Conservation (phyloP, 2,113 vertebrate genomes). For the Melanerpes aurifrons region DNA sequence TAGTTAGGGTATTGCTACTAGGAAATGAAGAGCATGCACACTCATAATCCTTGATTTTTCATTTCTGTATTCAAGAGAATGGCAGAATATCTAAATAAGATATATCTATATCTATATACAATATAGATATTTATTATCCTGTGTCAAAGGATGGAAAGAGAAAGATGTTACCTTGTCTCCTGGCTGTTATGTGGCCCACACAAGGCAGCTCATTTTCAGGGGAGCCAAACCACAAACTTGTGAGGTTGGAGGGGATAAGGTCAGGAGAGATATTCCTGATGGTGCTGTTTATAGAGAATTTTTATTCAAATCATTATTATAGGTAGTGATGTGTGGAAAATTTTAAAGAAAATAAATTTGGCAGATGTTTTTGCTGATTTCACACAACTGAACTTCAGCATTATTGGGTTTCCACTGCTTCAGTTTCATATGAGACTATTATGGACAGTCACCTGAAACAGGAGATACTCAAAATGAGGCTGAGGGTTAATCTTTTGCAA, state of each 20-base stretch:
- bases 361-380: background rate
- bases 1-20: background rate
- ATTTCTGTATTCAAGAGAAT: background rate
- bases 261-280: background rate
- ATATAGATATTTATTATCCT: background rate
- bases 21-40: background rate
- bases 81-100: background rate
- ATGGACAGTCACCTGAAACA: background rate
- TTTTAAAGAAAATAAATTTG: background rate
- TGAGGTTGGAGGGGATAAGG: fast-evolving
- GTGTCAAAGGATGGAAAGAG: background rate
- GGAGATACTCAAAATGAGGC: background rate
- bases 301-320: background rate
- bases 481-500: slow-evolving; percentile 17
- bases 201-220: background rate
- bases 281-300: background rate
- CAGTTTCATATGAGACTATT: background rate
- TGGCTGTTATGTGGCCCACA: background rate
- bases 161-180: background rate
- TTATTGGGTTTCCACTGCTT: background rate
- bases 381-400: background rate
- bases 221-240: background rate
- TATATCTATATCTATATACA: too few relatives aligned
- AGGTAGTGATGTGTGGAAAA: background rate
- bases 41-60: background rate